Evolutionary conservation across 2,797 vertebrate genomes (phyloP), one percentile per base, ranked within the genome.

Genomic region (Xiphorhynchus erythropygius): DNA sequence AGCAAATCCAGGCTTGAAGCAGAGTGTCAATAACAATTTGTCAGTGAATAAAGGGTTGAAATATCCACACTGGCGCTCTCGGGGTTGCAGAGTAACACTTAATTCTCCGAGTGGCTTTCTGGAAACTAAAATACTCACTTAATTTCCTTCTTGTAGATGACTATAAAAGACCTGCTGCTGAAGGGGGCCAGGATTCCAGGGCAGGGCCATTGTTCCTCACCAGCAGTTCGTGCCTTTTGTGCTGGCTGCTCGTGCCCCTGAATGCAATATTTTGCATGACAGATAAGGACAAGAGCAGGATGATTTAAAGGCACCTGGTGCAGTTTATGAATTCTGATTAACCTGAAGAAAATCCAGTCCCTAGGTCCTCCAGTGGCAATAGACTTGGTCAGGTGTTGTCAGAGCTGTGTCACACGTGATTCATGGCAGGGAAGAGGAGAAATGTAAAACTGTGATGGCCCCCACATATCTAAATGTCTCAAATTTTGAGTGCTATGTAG

Each of bases 331-430:
- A 47, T 89, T 87, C 52, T 55, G 39, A 79, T 47, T n/a, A 33
- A 50, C n/a, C 7, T 12, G 7, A 4, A 28, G 81, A 16, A 70
- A 84, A 70, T 30, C 5, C 41, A 46, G 39, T 37, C 32, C 35
- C 44, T 65, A 2, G 0, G 21, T 37, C 11, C 11, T 28, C 27
- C 52, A 30, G n/a, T 17, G 35, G 8, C 1, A 1, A 1, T 22
- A 62, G 49, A 65, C 18, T 0, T 28, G 76, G n/a, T 18, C 59
- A 28, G 80, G 46, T 52, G 50, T 3, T 82, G 55, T 4, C 89
- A 87, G 78, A 53, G 70, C 70, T 57, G 5, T 22, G 41, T 42
- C 68, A 42, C 32, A 18, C 8, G 3, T 5, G 27, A 44, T 44
- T 46, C 59, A 10, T 35, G 18, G 22, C 21, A 27, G 7, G 32